Base-by-base conservation (phyloP, 2,797 vertebrate genomes). In the Trichosurus vulpecula region DNA sequence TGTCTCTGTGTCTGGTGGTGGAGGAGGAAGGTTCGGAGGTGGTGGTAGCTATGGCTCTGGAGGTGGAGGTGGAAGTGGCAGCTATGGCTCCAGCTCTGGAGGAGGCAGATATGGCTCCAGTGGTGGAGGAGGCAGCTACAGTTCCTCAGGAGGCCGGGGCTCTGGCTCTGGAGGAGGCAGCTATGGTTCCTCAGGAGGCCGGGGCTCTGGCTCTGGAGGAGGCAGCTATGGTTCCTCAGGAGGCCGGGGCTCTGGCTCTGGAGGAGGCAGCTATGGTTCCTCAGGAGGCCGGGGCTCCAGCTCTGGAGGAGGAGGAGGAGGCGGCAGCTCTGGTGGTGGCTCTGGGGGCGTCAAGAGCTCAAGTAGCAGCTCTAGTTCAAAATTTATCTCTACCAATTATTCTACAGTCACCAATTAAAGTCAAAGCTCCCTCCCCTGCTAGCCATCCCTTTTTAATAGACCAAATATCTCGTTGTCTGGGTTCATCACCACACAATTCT, bases 301-400 rank as follows among this genome's bases (percentile, higher is more conserved):
- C 14, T 61, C 58, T 12, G 2, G 57, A 31, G 30, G 30, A 13
- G 61, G 61, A 66, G 56, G n/a, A n/a, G n/a, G n/a, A n/a, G n/a
- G 98, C 10, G 97, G 97, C 14, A 99, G 95, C 99, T 99, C 47
- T 52, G 87, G 87, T 6, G 51, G 51, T 22, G 52, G 27, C 90
- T 54, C 97, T 25, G 96, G 97, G 29, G 94, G 96, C 1, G 66
- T 58, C 57, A 97, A 97, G 94, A 87, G 54, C 92, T 96, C 96
- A 3, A n/a, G 98, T 4, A 95, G 97, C 57, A 96, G 97, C 90
- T 97, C 97, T 94, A 97, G 95, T 2, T 94, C 97, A 91, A 98
- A 97, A 89, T 98, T 98, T 51, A 52, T 54, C 16, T 98, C 98
- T 90, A 93, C 54, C 74, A 97, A 90, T 81, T 97, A 97, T 55